These are phyloP conservation scores for Pagetopsis macropterus DNA, from an alignment of 2,797 vertebrate species.

Conservation along the genomic window DNA sequence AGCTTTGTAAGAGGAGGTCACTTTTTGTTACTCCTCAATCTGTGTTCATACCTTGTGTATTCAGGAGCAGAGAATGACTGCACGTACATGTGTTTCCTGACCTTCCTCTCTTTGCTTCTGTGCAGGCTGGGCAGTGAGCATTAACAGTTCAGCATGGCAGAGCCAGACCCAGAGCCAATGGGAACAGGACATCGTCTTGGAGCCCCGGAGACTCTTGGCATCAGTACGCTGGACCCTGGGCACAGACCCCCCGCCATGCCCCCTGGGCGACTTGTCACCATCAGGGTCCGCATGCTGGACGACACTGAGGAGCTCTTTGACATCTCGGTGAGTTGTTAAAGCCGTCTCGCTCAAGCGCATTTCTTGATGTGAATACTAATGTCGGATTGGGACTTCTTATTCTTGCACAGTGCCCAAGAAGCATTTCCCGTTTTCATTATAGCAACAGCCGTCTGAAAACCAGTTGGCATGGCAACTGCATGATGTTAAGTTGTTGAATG, in stretches of 20 bases:
- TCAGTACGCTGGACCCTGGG: conserved; percentile 96
- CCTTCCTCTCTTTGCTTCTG: conserved; percentile 19
- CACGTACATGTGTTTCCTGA: conserved; percentile 21
- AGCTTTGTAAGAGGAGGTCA: conserved; percentile 7
- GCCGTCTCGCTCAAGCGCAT: not conserved
- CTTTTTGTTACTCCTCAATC: not conserved
- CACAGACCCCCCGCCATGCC: conserved; percentile 90
- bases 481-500: conserved; percentile 59
- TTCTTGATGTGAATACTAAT: conserved; percentile 39
- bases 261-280: conserved; percentile 89
- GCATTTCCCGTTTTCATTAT: conserved; percentile 45
- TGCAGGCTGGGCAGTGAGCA: conserved; percentile 63
- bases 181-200: conserved; percentile 92
- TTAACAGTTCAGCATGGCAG: conserved; percentile 86
- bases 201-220: conserved; percentile 92
- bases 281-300: conserved; percentile 96
- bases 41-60: not conserved
- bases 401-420: conserved; percentile 42
- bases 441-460: conserved; percentile 61
- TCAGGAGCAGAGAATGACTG: not conserved
- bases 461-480: conserved; percentile 81
- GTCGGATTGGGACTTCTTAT: conserved; percentile 37
- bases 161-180: conserved; percentile 90
- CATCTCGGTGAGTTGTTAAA: conserved; percentile 89
- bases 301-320: conserved; percentile 95